Base-by-base conservation (phyloP, 1,140 invertebrate species). In the Diachasma alloeum region DNA sequence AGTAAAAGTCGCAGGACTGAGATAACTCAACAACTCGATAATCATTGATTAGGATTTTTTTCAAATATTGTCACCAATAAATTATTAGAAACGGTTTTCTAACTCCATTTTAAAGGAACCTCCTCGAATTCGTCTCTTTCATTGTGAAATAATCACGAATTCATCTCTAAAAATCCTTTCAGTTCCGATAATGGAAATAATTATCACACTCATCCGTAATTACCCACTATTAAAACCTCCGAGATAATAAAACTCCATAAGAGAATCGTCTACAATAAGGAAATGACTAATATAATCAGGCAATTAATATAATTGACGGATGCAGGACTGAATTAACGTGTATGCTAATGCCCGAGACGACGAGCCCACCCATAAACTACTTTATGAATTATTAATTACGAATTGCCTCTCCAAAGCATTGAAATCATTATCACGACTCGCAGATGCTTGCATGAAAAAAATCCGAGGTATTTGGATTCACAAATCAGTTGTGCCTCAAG, bases 351-450 rank as follows among this genome's bases (percentile, higher is more conserved):
- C 5, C 9, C 10, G 31, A 42, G 17, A n/a, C 22, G 46, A 36
- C 22, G 63, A 74, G 68, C 68, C 79, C 81, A 79, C 78, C 74
- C 81, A 78, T 46, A 48, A 63, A 69, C 73, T 46, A 31, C 15
- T 74, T 78, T 79, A 83, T 83, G 82, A 84, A 84, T 83, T 83
- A 83, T 84, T 83, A 83, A 84, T 84, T 83, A 53, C 26, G 69
- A 79, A 80, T 68, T 26, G 66, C 59, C 56, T 56, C 8, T 56
- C 42, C 37, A 48, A 10, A 76, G 44, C 0, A 36, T 15, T 59
- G 6, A 22, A 67, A 67, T 48, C 19, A 53, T 53, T 53, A n/a
- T n/a, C 46, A 15, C 13, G 15, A 53, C 19, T 53, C 11, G 9
- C 15, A 53, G 5, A 56, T 19, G 22, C n/a, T 22, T 59, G 24